Evolutionary conservation across 2,797 vertebrate species (phyloP).

Genomic region (Sebastes cheni): DNA sequence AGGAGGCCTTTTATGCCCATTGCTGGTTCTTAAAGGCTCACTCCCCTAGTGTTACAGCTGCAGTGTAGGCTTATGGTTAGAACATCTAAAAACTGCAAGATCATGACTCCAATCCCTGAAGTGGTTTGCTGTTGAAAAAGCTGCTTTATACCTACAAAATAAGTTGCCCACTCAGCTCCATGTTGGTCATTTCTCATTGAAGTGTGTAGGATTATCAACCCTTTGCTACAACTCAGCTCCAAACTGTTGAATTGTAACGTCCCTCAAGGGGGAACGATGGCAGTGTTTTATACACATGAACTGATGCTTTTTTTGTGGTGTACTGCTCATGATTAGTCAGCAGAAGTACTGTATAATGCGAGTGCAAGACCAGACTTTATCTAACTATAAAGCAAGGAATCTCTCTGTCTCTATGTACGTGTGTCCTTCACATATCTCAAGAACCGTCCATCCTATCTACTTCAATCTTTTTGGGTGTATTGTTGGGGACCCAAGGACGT

Average conservation of each 20-base stretch:
- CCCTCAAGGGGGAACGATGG: neutral
- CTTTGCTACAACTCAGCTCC: neutral
- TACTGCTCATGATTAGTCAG: neutral
- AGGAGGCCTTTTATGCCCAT: neutral
- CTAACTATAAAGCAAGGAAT: neutral
- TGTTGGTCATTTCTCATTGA: neutral
- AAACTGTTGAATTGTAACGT: neutral
- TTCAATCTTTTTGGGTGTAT: rapidly evolving
- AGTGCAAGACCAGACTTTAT: neutral
- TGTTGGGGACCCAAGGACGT: neutral
- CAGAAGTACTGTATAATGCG: neutral
- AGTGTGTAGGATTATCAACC: neutral
- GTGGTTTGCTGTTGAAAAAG: neutral
- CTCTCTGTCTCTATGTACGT: neutral
- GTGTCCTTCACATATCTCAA: neutral
- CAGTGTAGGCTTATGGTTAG: neutral
- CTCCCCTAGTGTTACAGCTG: neutral
- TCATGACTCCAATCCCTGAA: neutral
- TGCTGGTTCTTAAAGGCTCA: conserved; percentile 13
- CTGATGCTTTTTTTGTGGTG: neutral
- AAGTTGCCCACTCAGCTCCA: neutral
- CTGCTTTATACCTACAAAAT: neutral
- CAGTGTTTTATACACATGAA: neutral
- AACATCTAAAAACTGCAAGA: neutral
- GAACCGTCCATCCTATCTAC: rapidly evolving